Evolutionary conservation across 1,140 invertebrate species (phyloP).

Genomic region (Coelopa frigida): DNA sequence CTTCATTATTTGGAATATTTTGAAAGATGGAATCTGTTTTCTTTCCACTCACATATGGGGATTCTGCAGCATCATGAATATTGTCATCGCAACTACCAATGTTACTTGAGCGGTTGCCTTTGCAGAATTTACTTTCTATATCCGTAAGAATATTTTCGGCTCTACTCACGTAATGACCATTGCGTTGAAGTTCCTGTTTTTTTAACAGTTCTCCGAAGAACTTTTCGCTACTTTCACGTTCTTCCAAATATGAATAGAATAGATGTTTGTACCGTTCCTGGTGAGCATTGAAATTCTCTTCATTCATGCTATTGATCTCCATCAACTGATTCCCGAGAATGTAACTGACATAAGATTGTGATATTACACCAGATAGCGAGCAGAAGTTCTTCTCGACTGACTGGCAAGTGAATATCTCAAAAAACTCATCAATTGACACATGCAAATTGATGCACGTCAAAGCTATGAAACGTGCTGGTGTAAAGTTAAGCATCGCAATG

Average conservation of each 20-base stretch:
- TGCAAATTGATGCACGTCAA: constrained; percentile 26
- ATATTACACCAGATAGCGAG: constrained; percentile 32
- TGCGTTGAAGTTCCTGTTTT: constrained; percentile 27
- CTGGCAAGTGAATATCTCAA: constrained; percentile 32
- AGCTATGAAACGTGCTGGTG: constrained; percentile 34
- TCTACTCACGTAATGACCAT: constrained; percentile 22
- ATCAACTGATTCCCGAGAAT: constrained; percentile 33
- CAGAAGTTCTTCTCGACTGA: constrained; percentile 20
- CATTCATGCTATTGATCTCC: constrained; percentile 33
- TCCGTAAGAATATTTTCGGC: constrained; percentile 27
- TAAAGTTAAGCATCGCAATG: constrained; percentile 19
- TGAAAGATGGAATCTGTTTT: constrained; percentile 35
- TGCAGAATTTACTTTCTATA: constrained; percentile 34
- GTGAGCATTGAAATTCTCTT: constrained; percentile 27
- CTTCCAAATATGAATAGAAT: constrained; percentile 29
- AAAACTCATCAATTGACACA: constrained; percentile 25
- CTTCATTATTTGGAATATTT: constrained; percentile 35
- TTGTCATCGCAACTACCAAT: constrained; percentile 35
- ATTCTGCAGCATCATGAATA: constrained; percentile 17
- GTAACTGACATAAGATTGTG: constrained; percentile 37
- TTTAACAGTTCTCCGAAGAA: constrained; percentile 28
- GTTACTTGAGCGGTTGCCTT: constrained; percentile 38
- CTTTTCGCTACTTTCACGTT: constrained; percentile 30
- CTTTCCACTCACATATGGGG: constrained; percentile 17
- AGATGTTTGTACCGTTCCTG: constrained; percentile 24